Percentiles rank a stretch among this genome's conserved stretches.
These are phyloP conservation scores for Drosophila lowei DNA, from an alignment of 1,140 invertebrate genomes.

Conservation along the genomic window DNA sequence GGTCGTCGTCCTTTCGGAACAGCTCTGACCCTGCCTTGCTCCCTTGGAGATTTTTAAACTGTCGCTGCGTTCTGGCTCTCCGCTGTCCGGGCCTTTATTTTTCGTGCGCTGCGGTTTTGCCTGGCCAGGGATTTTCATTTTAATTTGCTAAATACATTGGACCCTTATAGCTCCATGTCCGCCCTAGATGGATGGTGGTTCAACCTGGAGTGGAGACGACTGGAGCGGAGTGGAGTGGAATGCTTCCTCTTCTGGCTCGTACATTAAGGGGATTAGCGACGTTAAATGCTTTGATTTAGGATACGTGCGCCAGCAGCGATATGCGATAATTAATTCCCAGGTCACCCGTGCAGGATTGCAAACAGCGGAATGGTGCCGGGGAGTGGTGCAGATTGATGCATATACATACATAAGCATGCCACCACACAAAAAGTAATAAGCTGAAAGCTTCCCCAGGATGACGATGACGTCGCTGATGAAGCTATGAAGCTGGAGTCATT, in stretches of 20 bases:
- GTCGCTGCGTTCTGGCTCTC: constrained; percentile 9
- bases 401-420: constrained; percentile 23
- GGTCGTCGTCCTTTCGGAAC: constrained; percentile 22
- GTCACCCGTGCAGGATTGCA: background rate
- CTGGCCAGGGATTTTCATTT: constrained; percentile 61
- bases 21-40: background rate
- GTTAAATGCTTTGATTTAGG: constrained; percentile 80
- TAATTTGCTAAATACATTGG: constrained; percentile 73
- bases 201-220: constrained; percentile 11
- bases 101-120: constrained; percentile 41
- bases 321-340: constrained; percentile 74
- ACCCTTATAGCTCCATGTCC: background rate
- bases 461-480: constrained; percentile 50
- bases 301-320: constrained; percentile 68
- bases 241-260: constrained; percentile 22
- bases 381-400: background rate
- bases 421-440: constrained; percentile 67
- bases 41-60: constrained; percentile 48
- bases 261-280: constrained; percentile 73
- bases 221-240: background rate
- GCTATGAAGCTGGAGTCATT: constrained; percentile 60
- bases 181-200: constrained; percentile 1
- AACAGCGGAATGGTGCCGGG: background rate
- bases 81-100: background rate
- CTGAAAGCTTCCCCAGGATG: constrained; percentile 55